Evolutionary conservation across 1,140 invertebrate species (phyloP), one percentile per base, ranked within the genome.

Genomic region (Drosophila miranda): DNA sequence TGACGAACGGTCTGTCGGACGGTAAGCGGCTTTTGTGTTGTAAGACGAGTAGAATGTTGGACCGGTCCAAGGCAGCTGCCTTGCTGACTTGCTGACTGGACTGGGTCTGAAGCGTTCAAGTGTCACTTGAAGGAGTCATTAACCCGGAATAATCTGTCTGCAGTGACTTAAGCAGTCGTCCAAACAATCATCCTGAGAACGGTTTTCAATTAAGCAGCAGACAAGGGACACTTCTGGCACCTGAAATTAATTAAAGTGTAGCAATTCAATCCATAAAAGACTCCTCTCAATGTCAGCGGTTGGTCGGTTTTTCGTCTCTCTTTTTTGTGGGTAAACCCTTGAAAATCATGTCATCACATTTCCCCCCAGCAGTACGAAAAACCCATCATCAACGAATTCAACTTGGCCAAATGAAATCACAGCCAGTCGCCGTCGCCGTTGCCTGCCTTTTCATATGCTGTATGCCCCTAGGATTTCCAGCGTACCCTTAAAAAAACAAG

Each of bases 91-190:
- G 8, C 30, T 9, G 8, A 8, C 2, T 30, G 30, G 28, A 44
- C 23, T 48, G 42, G n/a, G 16, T 9, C 44, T 56, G 52, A 66
- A 66, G 71, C 61, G 52, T 82, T 78, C 51, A 68, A 81, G 58
- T 73, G 53, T 58, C 77, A 72, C 54, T 77, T 41, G 56, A 75
- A 51, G 52, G 66, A 75, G 71, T 71, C 71, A 64, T 71, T 59
- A 75, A 45, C 67, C 75, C 61, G 57, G 60, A 75, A 70, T 62
- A 75, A 69, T 58, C 69, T 74, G 44, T 66, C 70, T 54, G 14
- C 48, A 66, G 53, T 63, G 70, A 56, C 53, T 62, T 54, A 60
- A 64, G 55, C 44, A 77, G 26, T 77, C 52, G 57, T 19, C 9
- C 9, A 19, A 16, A 46, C 28, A 48, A 42, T 30, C 13, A n/a